phyloP scores from a whole-genome alignment of 2,888 invertebrate species.

The Tetropium fuscum region DNA sequence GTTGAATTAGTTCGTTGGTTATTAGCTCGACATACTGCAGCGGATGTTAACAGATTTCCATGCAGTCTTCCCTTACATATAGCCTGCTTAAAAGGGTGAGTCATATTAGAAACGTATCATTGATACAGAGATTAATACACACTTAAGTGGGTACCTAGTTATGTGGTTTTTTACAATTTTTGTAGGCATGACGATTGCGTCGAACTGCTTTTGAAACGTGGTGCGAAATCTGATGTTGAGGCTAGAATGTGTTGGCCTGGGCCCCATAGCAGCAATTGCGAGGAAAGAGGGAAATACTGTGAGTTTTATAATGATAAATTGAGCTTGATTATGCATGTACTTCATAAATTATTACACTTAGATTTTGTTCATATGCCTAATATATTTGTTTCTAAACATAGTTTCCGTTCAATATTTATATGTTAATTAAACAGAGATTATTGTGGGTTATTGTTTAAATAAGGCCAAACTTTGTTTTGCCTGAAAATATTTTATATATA shows the following conservation, averaged over 20 bases:
- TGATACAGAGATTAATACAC: no score
- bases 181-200: constrained; percentile 75
- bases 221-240: constrained; percentile 78
- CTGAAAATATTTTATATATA: no score
- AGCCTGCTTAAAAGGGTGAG: constrained; percentile 76
- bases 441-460: no score
- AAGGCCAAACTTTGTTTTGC: no score
- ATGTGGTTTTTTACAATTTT: constrained; percentile 25
- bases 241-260: constrained; percentile 83
- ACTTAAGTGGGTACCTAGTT: no score
- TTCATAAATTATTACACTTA: no score
- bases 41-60: constrained; percentile 77
- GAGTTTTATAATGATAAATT: no score
- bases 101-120: constrained; percentile 13
- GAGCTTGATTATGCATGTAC: no score
- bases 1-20: constrained; percentile 78
- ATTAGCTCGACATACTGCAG: constrained; percentile 71
- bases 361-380: no score
- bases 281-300: constrained; percentile 76
- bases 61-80: constrained; percentile 82
- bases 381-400: no score
- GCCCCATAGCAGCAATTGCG: constrained; percentile 77
- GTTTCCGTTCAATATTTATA: no score
- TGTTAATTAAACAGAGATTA: no score
- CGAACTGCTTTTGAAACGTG: constrained; percentile 75